phyloP scores from a whole-genome alignment of 1,140 invertebrate species.

The Drosophila kepulauana region DNA sequence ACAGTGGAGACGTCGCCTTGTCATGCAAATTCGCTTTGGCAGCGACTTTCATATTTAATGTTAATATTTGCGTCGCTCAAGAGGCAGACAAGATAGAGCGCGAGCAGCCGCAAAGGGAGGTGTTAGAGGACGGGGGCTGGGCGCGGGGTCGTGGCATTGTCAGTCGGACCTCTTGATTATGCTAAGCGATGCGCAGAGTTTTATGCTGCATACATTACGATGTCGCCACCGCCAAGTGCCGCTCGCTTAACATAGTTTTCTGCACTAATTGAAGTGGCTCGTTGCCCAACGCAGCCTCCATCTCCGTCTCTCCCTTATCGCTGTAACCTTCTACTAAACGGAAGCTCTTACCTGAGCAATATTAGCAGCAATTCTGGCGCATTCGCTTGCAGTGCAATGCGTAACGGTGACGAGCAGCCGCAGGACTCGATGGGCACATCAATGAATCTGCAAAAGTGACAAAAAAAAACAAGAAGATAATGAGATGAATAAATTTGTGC shows the following conservation, averaged over 20 bases:
- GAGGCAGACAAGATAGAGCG: neutral
- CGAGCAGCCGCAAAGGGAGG: neutral
- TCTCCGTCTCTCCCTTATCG: no score
- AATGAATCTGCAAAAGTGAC: constrained; percentile 87
- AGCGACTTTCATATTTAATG: constrained; percentile 82
- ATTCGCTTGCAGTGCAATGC: constrained; percentile 90
- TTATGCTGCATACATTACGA: constrained; percentile 71
- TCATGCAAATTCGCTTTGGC: constrained; percentile 81
- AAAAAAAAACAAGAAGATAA: constrained; percentile 3
- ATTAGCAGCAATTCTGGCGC: constrained; percentile 90
- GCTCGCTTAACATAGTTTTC: constrained; percentile 69
- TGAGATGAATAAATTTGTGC: constrained; percentile 24
- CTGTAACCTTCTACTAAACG: no score
- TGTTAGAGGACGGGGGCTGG: neutral
- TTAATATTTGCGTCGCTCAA: constrained; percentile 66
- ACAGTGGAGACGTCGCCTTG: constrained; percentile 71
- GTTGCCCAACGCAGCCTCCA: neutral
- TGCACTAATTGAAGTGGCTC: constrained; percentile 73
- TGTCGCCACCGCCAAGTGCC: constrained; percentile 59
- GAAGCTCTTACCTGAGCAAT: constrained; percentile 86
- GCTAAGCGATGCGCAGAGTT: constrained; percentile 71
- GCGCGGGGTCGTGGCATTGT: constrained; percentile 37
- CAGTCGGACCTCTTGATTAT: constrained; percentile 70
- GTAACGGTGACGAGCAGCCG: constrained; percentile 88
- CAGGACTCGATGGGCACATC: constrained; percentile 93